Conservation (phyloP, 30 jellyfish, hydroid and myxozoan genomes). For the Mastigias papua region DNA sequence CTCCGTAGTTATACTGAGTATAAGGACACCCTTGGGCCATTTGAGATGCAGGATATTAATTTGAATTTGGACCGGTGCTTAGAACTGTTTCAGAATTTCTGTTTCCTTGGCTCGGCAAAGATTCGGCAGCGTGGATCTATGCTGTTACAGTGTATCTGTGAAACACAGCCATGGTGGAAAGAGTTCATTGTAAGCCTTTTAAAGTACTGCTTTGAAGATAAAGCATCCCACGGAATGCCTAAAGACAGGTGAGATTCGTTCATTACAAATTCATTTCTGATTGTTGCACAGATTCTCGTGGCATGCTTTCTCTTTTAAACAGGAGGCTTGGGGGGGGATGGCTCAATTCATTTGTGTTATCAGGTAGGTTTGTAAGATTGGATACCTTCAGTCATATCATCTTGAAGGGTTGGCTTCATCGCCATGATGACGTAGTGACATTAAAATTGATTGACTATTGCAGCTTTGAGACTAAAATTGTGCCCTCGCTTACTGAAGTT, state of each 20-base stretch:
- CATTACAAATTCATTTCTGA: background rate
- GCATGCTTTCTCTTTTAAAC: too few relatives aligned
- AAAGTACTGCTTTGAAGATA: slow-evolving; percentile 65
- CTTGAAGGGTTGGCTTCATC: too few relatives aligned
- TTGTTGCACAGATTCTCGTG: too few relatives aligned
- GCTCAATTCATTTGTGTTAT: too few relatives aligned
- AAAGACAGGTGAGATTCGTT: slow-evolving; percentile 64
- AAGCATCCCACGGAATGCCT: slow-evolving; percentile 56
- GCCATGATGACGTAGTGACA: too few relatives aligned
- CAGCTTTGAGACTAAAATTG: too few relatives aligned
- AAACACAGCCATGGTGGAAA: slow-evolving; percentile 83
- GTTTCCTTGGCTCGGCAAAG: slow-evolving; percentile 72
- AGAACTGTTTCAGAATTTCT: slow-evolving; percentile 62
- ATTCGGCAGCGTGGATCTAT: slow-evolving; percentile 68
- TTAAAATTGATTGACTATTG: too few relatives aligned
- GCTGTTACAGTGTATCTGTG: slow-evolving; percentile 68
- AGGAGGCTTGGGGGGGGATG: too few relatives aligned
- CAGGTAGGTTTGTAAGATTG: too few relatives aligned
- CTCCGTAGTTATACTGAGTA: slow-evolving; percentile 6
- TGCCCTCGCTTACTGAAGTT: too few relatives aligned
- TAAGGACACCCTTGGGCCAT: background rate
- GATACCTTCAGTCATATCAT: too few relatives aligned
- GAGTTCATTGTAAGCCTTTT: slow-evolving; percentile 62
- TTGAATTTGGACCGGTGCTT: slow-evolving; percentile 52
- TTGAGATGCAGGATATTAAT: slow-evolving; percentile 5